phyloP scores from a whole-genome alignment of 2,797 vertebrate species.

The Meda fulgida region DNA sequence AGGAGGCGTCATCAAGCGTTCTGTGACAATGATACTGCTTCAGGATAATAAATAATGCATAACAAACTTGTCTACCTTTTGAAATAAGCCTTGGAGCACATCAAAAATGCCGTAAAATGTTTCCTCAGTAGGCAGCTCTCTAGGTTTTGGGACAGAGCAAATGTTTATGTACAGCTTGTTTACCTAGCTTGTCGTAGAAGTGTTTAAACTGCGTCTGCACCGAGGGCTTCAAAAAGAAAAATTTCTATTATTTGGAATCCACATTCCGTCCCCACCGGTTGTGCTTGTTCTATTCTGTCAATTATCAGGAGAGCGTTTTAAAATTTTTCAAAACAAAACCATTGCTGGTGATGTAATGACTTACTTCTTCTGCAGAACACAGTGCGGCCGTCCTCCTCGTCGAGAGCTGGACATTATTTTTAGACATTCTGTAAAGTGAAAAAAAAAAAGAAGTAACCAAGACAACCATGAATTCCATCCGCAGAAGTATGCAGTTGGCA shows the following conservation, averaged over 20 bases:
- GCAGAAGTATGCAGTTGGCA: slow-evolving; percentile 66
- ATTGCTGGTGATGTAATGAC: slow-evolving; percentile 43
- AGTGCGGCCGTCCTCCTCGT: slow-evolving; percentile 71
- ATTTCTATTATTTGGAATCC: slow-evolving; percentile 34
- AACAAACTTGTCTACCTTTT: slow-evolving; percentile 6
- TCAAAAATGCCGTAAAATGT: neutral
- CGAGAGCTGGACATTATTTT: slow-evolving; percentile 74
- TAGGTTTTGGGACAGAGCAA: neutral
- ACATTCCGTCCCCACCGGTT: neutral
- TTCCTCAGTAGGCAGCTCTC: slow-evolving; percentile 6
- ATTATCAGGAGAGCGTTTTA: slow-evolving; percentile 17
- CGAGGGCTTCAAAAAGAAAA: neutral
- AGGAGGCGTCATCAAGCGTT: too few relatives aligned
- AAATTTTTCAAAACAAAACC: slow-evolving; percentile 35
- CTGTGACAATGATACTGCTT: neutral
- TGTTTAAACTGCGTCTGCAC: slow-evolving; percentile 31
- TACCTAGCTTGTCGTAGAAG: slow-evolving; percentile 10
- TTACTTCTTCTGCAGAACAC: slow-evolving; percentile 64
- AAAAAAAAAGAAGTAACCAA: slow-evolving; percentile 78
- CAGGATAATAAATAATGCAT: slow-evolving; percentile 12
- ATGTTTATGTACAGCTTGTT: slow-evolving; percentile 40
- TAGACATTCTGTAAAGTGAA: slow-evolving; percentile 72
- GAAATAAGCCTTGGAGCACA: slow-evolving; percentile 11
- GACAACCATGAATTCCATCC: slow-evolving; percentile 73
- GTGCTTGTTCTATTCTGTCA: slow-evolving; percentile 31